Conservation (phyloP, 2,888 invertebrate genomes). For the Pinctada fucata region DNA sequence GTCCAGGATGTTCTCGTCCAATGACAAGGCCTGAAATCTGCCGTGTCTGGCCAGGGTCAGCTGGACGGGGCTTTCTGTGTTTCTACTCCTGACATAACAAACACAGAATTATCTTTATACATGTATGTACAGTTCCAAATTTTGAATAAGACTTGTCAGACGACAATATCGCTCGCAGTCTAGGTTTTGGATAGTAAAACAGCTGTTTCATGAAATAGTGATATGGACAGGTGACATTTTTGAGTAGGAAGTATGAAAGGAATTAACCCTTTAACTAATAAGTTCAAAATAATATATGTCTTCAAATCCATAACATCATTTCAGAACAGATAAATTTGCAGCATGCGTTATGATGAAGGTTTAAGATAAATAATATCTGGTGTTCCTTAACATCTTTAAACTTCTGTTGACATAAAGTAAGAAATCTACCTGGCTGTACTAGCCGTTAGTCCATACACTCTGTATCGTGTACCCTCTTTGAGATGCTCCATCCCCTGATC, state of each 20-base stretch:
- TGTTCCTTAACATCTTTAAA: neutral
- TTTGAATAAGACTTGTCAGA: too few species aligned
- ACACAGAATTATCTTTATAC: neutral
- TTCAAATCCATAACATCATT: too few species aligned
- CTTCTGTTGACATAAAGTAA: neutral
- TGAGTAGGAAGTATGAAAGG: too few species aligned
- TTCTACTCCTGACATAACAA: constrained; percentile 43
- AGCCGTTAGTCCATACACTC: constrained; percentile 81
- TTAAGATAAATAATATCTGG: neutral
- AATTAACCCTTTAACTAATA: too few species aligned
- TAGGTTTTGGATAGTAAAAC: too few species aligned
- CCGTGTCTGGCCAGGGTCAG: constrained; percentile 67
- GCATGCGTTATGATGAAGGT: too few species aligned
- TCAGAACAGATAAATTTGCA: too few species aligned
- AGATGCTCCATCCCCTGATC: constrained; percentile 79
- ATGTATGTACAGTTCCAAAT: too few species aligned
- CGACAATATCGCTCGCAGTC: too few species aligned
- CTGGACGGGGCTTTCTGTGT: constrained; percentile 51
- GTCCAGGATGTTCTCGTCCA: constrained; percentile 70
- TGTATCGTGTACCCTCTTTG: constrained; percentile 82
- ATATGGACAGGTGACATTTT: too few species aligned
- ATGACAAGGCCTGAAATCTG: constrained; percentile 49
- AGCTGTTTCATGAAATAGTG: too few species aligned
- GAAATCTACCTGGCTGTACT: constrained; percentile 69
- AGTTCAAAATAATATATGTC: too few species aligned